Evolutionary conservation across 2,888 invertebrate species (phyloP).

Genomic region (Sarcophaga caerulescens): DNA sequence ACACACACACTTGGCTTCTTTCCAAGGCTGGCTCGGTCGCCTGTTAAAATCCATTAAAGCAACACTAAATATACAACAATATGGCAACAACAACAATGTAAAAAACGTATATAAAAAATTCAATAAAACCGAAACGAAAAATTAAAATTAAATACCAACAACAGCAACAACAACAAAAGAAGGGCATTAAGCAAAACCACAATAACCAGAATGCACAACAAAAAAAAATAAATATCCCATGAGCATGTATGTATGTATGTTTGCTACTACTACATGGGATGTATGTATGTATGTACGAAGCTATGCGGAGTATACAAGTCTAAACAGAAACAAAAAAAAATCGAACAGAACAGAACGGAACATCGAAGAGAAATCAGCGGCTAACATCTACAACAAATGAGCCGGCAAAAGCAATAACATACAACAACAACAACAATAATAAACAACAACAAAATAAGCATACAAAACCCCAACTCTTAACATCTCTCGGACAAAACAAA

Average conservation of each 20-base stretch:
- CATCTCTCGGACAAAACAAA: no score
- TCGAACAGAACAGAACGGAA: constrained; percentile 30
- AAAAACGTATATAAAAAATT: constrained; percentile 52
- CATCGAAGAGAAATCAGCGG: constrained; percentile 60
- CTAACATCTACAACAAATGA: constrained; percentile 67
- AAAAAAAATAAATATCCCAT: not conserved
- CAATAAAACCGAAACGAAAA: constrained; percentile 69
- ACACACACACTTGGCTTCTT: constrained; percentile 65
- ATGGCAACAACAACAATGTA: not conserved
- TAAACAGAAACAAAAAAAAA: not conserved
- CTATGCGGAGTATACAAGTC: constrained; percentile 44
- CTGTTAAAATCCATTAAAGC: constrained; percentile 72
- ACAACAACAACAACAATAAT: constrained; percentile 48
- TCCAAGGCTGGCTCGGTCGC: constrained; percentile 69
- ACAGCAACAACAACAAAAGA: not conserved
- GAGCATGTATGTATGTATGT: not conserved
- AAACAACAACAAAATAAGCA: constrained; percentile 68
- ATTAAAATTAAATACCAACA: constrained; percentile 67
- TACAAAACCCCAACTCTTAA: constrained; percentile 11
- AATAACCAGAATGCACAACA: constrained; percentile 48
- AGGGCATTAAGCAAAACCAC: constrained; percentile 66
- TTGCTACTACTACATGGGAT: not conserved
- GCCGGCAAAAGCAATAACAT: constrained; percentile 57
- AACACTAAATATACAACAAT: constrained; percentile 62
- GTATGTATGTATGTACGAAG: constrained; percentile 24